A percentile compares a stretch with the other conserved stretches of the same genome.
phyloP scores from a whole-genome alignment of 2,797 vertebrate genomes.

The Pipistrellus pipistrellus region DNA sequence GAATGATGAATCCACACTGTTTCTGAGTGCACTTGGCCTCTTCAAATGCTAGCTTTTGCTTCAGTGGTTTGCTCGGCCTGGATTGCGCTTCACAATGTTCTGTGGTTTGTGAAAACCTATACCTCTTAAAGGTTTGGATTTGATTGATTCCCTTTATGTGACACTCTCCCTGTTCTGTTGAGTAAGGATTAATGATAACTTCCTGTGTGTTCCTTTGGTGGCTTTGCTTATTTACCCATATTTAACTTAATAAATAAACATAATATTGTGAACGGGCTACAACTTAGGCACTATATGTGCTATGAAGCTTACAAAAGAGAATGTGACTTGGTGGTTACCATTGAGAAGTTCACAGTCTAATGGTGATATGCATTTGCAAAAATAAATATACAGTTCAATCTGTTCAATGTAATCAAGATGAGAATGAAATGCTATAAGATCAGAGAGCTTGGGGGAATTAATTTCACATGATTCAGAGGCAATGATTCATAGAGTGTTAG shows the following conservation, averaged over 20 bases:
- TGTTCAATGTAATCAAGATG: slow-evolving; percentile 62
- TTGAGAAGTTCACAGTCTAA: slow-evolving; percentile 52
- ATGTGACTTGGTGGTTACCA: background rate
- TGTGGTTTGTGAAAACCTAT: background rate
- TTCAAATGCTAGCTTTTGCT: background rate
- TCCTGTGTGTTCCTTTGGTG: background rate
- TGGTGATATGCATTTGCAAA: slow-evolving; percentile 61
- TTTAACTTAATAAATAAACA: slow-evolving; percentile 56
- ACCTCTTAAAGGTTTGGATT: slow-evolving; percentile 7
- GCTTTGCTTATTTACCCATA: slow-evolving; percentile 27
- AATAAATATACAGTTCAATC: slow-evolving; percentile 67
- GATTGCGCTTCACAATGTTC: background rate
- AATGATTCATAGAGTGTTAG: slow-evolving; percentile 75
- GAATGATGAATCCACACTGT: background rate
- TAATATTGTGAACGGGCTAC: background rate
- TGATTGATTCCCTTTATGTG: background rate
- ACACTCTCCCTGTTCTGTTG: background rate
- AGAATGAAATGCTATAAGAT: slow-evolving; percentile 72
- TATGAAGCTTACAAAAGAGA: background rate
- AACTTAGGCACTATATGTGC: background rate
- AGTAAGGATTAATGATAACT: slow-evolving; percentile 31
- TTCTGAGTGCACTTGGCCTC: background rate
- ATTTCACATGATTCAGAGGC: slow-evolving; percentile 78
- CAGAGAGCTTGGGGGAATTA: slow-evolving; percentile 73
- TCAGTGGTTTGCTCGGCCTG: background rate